phyloP scores from a whole-genome alignment of 2,888 invertebrate genomes.

The Ceramica pisi region DNA sequence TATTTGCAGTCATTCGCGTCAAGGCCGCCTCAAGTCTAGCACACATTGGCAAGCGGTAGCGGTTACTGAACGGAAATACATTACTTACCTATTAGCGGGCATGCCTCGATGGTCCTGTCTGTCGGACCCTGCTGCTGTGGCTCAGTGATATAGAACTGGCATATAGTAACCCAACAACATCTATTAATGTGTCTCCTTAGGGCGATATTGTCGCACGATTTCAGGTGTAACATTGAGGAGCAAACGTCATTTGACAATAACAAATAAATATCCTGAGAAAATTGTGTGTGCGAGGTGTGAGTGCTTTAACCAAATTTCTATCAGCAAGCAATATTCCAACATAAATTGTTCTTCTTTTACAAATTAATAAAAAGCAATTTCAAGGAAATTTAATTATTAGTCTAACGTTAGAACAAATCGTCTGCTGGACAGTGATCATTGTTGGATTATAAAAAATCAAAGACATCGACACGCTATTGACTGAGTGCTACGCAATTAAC shows the following conservation, averaged over 20 bases:
- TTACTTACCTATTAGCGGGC: neutral
- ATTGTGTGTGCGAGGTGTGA: no score
- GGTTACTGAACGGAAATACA: neutral
- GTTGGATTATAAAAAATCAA: neutral
- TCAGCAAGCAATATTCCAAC: no score
- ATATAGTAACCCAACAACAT: no score
- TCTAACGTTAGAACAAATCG: no score
- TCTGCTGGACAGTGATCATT: neutral
- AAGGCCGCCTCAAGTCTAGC: conserved; percentile 28
- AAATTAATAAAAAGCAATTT: no score
- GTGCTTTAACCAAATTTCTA: no score
- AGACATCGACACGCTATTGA: neutral
- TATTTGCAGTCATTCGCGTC: conserved; percentile 24
- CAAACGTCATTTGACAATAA: no score
- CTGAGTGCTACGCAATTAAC: neutral
- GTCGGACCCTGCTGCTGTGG: neutral
- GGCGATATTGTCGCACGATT: no score
- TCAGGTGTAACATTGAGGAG: neutral
- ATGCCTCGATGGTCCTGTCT: neutral
- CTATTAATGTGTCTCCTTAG: no score
- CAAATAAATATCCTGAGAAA: no score
- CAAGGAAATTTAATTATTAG: no score
- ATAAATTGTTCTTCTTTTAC: no score
- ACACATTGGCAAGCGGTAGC: conserved; percentile 6
- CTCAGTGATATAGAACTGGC: neutral